Conservation (phyloP, 2,113 vertebrate genomes). For the Ciconia stormi region DNA sequence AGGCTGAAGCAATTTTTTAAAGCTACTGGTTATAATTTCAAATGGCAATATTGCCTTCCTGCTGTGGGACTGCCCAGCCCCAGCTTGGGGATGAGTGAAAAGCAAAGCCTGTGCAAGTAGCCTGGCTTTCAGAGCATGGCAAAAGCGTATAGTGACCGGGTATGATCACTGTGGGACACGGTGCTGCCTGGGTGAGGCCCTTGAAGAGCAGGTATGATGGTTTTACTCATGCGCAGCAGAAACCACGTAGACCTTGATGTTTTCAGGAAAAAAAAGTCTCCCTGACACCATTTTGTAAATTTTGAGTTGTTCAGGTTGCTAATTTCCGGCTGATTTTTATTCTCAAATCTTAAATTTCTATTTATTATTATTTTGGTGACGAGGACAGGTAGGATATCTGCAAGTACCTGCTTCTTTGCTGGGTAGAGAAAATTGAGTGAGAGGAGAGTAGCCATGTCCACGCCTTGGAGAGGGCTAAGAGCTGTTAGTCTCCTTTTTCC, state of each 20-base stretch:
- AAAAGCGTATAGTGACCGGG: fast-evolving
- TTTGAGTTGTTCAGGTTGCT: neutral
- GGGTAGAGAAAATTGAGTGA: neutral
- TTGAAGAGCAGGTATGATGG: neutral
- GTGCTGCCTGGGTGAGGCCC: neutral
- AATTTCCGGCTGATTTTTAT: neutral
- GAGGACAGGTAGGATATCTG: neutral
- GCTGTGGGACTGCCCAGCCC: neutral
- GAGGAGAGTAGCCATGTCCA: neutral
- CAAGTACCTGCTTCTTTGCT: neutral
- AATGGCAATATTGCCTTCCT: neutral
- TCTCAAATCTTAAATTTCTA: neutral
- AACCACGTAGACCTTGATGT: neutral
- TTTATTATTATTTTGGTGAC: neutral
- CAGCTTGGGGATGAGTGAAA: neutral
- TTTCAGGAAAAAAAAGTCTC: neutral
- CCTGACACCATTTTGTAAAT: neutral
- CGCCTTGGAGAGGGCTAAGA: neutral
- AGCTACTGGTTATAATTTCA: neutral
- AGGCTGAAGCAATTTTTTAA: neutral
- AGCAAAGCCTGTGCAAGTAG: neutral
- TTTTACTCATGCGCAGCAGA: neutral
- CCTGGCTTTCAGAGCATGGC: neutral
- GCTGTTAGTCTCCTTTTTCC: neutral
- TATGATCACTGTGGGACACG: fast-evolving